Evolutionary conservation across 2,113 vertebrate species (phyloP).

Genomic region (Cranoglanis bouderius): DNA sequence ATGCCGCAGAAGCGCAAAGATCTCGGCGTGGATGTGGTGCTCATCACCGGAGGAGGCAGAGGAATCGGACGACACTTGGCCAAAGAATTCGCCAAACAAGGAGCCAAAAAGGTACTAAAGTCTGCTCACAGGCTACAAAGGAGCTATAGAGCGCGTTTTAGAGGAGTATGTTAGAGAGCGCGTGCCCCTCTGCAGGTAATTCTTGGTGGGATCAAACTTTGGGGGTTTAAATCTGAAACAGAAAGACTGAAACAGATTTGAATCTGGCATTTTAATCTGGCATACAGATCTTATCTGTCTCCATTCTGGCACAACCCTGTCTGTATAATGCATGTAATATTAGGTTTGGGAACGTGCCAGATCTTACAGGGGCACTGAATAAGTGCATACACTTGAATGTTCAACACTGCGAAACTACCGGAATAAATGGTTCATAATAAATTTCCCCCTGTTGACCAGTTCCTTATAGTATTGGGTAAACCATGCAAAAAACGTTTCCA

Average conservation of each 20-base stretch:
- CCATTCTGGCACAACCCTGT: background rate
- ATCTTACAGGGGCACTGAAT: background rate
- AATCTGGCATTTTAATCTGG: background rate
- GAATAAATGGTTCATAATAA: background rate
- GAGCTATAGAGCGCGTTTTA: background rate
- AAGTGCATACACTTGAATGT: background rate
- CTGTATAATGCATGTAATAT: background rate
- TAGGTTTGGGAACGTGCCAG: background rate
- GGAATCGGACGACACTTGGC: constrained; percentile 86
- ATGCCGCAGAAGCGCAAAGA: constrained; percentile 75
- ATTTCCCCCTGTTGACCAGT: background rate
- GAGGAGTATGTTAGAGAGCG: background rate
- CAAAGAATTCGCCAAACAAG: constrained; percentile 78
- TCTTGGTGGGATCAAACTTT: background rate
- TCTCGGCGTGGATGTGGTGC: constrained; percentile 77
- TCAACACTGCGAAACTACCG: background rate
- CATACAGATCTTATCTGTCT: background rate
- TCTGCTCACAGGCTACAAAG: background rate
- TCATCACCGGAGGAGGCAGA: constrained; percentile 84
- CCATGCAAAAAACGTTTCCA: background rate
- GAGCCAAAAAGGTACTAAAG: constrained; percentile 79
- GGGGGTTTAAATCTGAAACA: background rate
- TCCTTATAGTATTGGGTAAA: background rate
- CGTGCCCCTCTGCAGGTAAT: background rate
- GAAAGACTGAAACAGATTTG: constrained; percentile 7